These are phyloP conservation scores for Drusus annulatus DNA, from an alignment of 1,140 invertebrate genomes.

Conservation along the genomic window DNA sequence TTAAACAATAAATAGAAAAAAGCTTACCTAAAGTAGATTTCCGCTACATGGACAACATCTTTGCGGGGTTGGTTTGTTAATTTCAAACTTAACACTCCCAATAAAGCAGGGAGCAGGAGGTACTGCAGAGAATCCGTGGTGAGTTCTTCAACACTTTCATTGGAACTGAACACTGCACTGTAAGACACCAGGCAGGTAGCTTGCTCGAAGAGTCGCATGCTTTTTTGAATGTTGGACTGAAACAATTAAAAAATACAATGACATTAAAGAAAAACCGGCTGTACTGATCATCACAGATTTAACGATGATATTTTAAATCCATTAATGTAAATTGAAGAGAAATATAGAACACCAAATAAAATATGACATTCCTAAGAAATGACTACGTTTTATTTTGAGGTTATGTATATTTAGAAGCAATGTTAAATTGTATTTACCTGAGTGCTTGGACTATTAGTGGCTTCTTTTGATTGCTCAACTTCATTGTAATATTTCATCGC, in stretches of 20 bases:
- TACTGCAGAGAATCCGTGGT: conserved; percentile 89
- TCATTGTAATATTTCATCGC: conserved; percentile 66
- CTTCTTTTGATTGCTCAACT: conserved; percentile 65
- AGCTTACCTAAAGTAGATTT: conserved; percentile 83
- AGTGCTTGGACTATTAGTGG: conserved; percentile 64
- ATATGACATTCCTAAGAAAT: background rate
- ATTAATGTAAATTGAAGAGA: no score
- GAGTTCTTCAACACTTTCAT: conserved; percentile 91
- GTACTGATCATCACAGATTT: no score
- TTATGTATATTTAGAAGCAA: background rate
- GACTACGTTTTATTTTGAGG: background rate
- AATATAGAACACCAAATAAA: no score
- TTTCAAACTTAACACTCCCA: conserved; percentile 83
- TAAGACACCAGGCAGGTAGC: conserved; percentile 84
- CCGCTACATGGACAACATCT: conserved; percentile 80
- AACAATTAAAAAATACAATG: conserved; percentile 51
- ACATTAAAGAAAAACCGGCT: no score
- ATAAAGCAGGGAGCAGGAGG: conserved; percentile 85
- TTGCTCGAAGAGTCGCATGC: conserved; percentile 83
- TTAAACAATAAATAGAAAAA: background rate
- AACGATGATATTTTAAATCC: no score
- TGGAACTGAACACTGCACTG: conserved; percentile 87
- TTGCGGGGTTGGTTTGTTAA: conserved; percentile 75
- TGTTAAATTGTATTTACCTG: conserved; percentile 61
- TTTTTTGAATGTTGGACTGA: conserved; percentile 78